Evolutionary conservation across 2,888 invertebrate species (phyloP), one percentile per base, ranked within the genome.

Genomic region (Enoplolaimus lenunculus): DNA sequence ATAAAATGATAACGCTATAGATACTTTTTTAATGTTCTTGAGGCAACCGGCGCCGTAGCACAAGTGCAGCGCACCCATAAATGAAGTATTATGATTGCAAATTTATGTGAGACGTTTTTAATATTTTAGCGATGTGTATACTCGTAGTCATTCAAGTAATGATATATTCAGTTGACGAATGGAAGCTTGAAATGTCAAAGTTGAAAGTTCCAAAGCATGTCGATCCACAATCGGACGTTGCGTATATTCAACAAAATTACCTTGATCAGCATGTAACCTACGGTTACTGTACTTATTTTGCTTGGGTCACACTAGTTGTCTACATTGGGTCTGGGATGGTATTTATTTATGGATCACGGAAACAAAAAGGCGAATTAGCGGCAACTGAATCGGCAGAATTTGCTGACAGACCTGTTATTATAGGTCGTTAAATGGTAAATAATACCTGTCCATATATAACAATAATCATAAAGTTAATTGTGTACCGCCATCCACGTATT

Each of bases 71-170:
- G n/a, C n/a, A n/a, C n/a, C n/a, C n/a, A n/a, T n/a, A n/a, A n/a
- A n/a, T n/a, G n/a, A n/a, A n/a, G n/a, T n/a, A n/a, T n/a, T n/a
- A n/a, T n/a, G n/a, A n/a, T n/a, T n/a, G n/a, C n/a, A n/a, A n/a
- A n/a, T n/a, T n/a, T n/a, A n/a, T n/a, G n/a, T n/a, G n/a, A n/a
- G n/a, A n/a, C n/a, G n/a, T n/a, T n/a, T n/a, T n/a, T n/a, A n/a
- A n/a, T 73, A 74, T 84, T 83, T 30, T 83, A 86, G 91, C 88
- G 70, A 87, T 88, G 1, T 89, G 89, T 73, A 86, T 88, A 21
- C 85, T 91, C 75, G 90, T 90, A 0, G 89, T 90, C 57, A 87
- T 90, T 62, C 90, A 91, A 83, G 90, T 91, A 0, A 85, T 89
- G 73, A 86, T 88, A 76, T 87, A 88, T 1, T 86, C 88, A 0